These are phyloP conservation scores for Cheumatopsyche charites DNA, from an alignment of 1,140 invertebrate species.

Conservation along the genomic window DNA sequence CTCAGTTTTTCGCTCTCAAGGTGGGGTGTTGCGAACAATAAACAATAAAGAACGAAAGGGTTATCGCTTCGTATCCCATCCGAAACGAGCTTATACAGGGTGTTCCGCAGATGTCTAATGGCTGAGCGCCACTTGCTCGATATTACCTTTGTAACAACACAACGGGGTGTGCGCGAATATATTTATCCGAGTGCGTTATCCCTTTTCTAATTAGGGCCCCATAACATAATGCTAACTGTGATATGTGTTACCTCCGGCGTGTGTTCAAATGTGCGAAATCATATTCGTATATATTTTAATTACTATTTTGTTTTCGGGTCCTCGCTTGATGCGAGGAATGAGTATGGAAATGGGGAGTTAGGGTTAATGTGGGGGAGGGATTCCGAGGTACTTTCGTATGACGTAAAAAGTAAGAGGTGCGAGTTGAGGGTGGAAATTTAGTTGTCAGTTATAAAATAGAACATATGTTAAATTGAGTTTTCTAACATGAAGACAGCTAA, in stretches of 20 bases:
- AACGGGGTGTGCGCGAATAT: no score
- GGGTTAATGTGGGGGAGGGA: not conserved
- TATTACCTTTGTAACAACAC: conserved; percentile 44
- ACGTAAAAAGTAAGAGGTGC: no score
- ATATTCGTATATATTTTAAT: conserved; percentile 49
- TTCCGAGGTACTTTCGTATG: no score
- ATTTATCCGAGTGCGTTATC: conserved; percentile 41
- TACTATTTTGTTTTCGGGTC: conserved; percentile 47
- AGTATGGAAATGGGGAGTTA: not conserved
- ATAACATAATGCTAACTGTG: conserved; percentile 49
- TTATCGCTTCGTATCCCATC: conserved; percentile 36
- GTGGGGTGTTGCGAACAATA: conserved; percentile 30
- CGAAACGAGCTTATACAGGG: conserved; percentile 23
- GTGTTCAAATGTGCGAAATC: conserved; percentile 49
- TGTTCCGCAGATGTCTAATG: conserved; percentile 46
- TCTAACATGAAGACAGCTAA: no score
- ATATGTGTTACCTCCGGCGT: conserved; percentile 49
- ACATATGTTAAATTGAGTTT: no score
- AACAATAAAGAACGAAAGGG: conserved; percentile 48
- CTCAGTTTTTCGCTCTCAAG: not conserved
- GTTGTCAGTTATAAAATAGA: no score
- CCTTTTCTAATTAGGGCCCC: conserved; percentile 48
- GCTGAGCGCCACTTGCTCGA: conserved; percentile 47
- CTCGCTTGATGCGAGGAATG: not conserved
- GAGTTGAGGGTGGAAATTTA: no score